Evolutionary conservation across 2,113 vertebrate genomes (phyloP).

Genomic region (Andinoacara biseriatus): DNA sequence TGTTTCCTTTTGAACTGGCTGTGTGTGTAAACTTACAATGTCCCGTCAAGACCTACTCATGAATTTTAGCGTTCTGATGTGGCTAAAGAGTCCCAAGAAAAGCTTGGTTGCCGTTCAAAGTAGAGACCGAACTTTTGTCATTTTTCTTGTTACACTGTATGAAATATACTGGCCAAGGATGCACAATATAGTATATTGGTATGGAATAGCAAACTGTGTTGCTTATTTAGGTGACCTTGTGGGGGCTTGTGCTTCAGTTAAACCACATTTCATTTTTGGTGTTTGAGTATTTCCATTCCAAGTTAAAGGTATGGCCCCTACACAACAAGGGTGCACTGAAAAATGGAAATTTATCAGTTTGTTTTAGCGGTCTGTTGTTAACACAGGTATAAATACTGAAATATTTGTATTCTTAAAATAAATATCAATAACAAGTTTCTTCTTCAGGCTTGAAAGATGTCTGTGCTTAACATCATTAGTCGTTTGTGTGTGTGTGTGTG

Average conservation of each 20-base stretch:
- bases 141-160: background rate
- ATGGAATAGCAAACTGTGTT: background rate
- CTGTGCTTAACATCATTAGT: background rate
- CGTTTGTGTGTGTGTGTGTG: background rate
- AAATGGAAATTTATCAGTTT: background rate
- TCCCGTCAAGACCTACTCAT: background rate
- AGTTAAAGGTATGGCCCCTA: background rate
- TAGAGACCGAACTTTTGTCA: background rate
- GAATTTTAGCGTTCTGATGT: background rate
- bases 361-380: background rate
- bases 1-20: background rate
- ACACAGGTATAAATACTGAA: background rate
- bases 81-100: background rate
- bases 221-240: background rate
- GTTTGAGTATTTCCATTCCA: background rate
- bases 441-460: background rate
- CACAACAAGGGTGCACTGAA: background rate
- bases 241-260: background rate
- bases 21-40: constrained; percentile 4
- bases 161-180: background rate
- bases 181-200: background rate
- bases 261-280: background rate
- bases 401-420: constrained; percentile 19
- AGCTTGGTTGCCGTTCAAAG: background rate
- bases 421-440: constrained; percentile 16